Percentiles rank a stretch among this genome's conserved stretches.
Conservation (phyloP, 2,888 invertebrate species). For the Idaea biselata region DNA sequence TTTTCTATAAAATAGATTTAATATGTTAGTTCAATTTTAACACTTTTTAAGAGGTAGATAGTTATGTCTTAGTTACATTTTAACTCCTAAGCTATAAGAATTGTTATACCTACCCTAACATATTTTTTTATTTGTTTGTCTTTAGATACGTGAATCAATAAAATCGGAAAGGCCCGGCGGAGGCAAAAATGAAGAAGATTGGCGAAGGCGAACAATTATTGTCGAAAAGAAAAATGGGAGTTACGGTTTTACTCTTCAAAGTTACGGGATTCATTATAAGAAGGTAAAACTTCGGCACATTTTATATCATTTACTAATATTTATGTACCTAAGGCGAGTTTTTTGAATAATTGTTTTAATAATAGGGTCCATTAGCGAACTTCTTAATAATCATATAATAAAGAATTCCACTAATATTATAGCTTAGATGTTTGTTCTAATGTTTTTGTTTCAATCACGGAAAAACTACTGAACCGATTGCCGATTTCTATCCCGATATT, state of each 20-base stretch:
- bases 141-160: constrained; percentile 63
- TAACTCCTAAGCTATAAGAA: not conserved
- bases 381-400: no score
- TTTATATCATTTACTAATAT: no score
- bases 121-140: constrained; percentile 11
- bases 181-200: constrained; percentile 86
- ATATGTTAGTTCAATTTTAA: not conserved
- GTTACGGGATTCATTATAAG: constrained; percentile 97
- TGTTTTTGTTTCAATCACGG: no score
- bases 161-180: constrained; percentile 63
- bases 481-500: no score
- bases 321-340: no score
- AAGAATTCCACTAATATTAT: no score
- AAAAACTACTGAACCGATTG: no score
- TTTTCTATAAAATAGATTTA: no score
- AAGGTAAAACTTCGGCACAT: constrained; percentile 60
- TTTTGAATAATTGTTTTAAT: no score
- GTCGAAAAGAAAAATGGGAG: constrained; percentile 94
- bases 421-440: no score
- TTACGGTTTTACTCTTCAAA: constrained; percentile 97
- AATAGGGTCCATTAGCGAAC: no score
- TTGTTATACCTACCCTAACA: not conserved
- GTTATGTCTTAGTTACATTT: not conserved
- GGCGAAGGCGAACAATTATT: constrained; percentile 93
- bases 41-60: not conserved